Evolutionary conservation across 2,888 invertebrate genomes (phyloP).

Genomic region (Sepioteuthis lessoniana): DNA sequence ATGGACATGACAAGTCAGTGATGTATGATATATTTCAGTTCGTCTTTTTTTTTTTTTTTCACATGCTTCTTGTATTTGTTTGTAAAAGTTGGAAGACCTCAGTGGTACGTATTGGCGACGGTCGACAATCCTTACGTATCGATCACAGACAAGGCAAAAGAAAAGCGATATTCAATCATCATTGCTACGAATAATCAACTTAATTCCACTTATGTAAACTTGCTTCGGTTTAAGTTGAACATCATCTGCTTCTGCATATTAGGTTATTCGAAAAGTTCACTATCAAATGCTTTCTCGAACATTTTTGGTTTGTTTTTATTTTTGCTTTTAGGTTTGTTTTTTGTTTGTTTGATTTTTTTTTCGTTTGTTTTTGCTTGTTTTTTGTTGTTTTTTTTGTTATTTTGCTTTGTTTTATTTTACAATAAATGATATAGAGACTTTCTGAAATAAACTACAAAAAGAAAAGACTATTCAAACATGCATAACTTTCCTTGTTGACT

Average conservation of each 20-base stretch:
- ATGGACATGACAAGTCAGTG: neutral
- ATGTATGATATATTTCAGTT: neutral
- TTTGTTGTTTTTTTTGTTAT: too few species aligned
- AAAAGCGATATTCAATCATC: slow-evolving; percentile 4
- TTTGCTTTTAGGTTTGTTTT: too few species aligned
- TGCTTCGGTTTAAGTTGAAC: neutral
- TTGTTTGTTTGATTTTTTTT: too few species aligned
- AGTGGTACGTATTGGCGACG: neutral
- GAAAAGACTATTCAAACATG: too few species aligned
- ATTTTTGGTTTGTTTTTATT: neutral
- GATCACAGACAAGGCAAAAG: neutral
- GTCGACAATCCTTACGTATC: slow-evolving; percentile 6
- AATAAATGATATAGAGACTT: too few species aligned
- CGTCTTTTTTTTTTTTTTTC: too few species aligned
- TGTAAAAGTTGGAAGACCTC: neutral
- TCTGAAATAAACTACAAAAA: too few species aligned
- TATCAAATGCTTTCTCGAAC: neutral
- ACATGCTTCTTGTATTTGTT: neutral
- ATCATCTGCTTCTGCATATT: neutral
- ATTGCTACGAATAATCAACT: neutral
- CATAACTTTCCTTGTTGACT: too few species aligned
- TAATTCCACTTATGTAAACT: slow-evolving; percentile 23
- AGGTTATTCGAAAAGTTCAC: neutral
- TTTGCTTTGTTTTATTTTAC: too few species aligned
- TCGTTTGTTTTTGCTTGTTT: too few species aligned